These are phyloP conservation scores for Spondyliosoma cantharus DNA, from an alignment of 2,797 vertebrate species.

Conservation along the genomic window DNA sequence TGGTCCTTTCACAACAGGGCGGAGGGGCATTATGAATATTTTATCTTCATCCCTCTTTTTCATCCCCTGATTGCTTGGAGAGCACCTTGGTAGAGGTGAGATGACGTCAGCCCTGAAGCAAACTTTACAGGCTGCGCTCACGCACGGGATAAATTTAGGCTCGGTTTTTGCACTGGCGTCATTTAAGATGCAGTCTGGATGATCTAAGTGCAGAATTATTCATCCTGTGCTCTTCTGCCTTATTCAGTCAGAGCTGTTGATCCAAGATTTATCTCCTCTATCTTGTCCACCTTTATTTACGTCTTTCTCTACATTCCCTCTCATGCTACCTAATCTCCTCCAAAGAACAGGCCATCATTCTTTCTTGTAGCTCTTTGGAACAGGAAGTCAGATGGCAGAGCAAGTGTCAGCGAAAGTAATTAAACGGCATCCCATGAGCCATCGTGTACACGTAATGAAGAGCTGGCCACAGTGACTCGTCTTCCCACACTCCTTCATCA, in stretches of 20 bases:
- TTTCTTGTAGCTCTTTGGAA: constrained; percentile 29
- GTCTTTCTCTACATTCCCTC: constrained; percentile 8
- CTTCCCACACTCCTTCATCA: constrained; percentile 12
- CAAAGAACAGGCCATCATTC: constrained; percentile 53
- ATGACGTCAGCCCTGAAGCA: constrained; percentile 50
- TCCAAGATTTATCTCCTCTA: constrained; percentile 33
- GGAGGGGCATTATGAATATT: constrained; percentile 67
- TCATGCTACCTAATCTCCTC: constrained; percentile 44
- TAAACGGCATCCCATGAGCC: constrained; percentile 53
- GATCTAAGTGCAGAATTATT: constrained; percentile 6
- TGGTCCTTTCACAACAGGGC: constrained; percentile 70
- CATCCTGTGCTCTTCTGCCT: constrained; percentile 11
- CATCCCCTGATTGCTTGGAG: constrained; percentile 42
- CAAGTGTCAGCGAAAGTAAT: constrained; percentile 63
- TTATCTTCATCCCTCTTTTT: constrained; percentile 49
- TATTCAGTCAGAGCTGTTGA: constrained; percentile 25
- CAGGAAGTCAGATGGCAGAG: constrained; percentile 36
- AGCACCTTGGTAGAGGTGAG: constrained; percentile 75
- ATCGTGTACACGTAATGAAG: constrained; percentile 35
- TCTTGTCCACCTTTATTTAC: constrained; percentile 42
- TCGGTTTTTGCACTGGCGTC: constrained; percentile 6
- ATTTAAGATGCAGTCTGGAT: constrained; percentile 8
- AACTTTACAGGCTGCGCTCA: constrained; percentile 50
- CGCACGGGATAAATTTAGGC: constrained; percentile 33
- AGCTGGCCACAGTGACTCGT: constrained; percentile 20